Percentiles rank a stretch among this genome's conserved stretches.
Conservation (phyloP, 2,113 vertebrate genomes). For the Asarcornis scutulata region DNA sequence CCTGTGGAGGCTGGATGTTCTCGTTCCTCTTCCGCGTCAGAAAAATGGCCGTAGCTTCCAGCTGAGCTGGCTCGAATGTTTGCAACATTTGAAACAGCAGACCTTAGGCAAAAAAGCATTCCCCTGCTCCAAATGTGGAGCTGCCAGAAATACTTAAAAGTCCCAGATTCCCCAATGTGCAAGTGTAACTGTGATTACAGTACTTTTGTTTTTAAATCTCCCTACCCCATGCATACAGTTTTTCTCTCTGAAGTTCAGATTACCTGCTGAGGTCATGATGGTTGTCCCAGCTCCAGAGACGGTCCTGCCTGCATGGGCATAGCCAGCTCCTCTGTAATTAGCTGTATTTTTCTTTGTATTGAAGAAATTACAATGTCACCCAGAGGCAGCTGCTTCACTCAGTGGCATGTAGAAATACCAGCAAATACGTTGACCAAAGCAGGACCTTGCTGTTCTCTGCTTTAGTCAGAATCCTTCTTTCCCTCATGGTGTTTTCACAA, state of each 20-base stretch:
- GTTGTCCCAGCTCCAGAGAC: background rate
- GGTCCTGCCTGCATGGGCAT: background rate
- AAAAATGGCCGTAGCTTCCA: background rate
- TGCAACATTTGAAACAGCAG: background rate
- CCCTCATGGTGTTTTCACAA: background rate
- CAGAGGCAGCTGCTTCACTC: background rate
- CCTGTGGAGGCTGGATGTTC: background rate
- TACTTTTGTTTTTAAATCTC: background rate
- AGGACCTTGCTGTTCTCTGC: background rate
- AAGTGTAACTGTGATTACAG: background rate
- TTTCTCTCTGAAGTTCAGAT: background rate
- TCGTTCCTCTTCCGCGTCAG: fast-evolving
- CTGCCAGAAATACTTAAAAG: background rate
- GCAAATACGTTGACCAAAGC: background rate
- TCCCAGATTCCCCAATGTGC: background rate
- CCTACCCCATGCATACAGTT: fast-evolving
- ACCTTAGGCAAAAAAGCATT: fast-evolving
- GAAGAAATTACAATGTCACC: background rate
- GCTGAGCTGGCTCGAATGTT: background rate
- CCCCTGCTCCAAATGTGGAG: background rate
- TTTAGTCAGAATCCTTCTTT: background rate
- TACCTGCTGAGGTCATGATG: fast-evolving
- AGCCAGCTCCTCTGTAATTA: background rate
- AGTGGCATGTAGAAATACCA: background rate
- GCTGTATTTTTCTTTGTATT: background rate